Base-by-base conservation (phyloP, 2,113 vertebrate species). In the Dermatemys mawii region DNA sequence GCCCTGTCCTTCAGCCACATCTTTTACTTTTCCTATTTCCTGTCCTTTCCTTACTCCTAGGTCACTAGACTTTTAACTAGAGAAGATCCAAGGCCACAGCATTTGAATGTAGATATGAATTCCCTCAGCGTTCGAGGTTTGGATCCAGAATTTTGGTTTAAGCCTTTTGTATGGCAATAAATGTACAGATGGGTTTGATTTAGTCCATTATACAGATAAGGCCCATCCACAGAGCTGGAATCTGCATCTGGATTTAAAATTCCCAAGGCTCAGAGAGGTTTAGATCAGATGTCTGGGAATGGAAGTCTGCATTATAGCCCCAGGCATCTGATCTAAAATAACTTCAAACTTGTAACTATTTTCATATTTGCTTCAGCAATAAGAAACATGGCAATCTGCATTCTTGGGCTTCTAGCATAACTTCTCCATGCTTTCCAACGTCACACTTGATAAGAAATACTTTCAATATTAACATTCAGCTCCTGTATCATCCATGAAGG, bases 401-500 rank as follows among this genome's bases (percentile, higher is more conserved):
- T 97, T 97, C 97, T 96, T 97, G 95, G 96, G 90, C 96, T 90
- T 63, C 96, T 82, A 81, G 89, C 81, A 87, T 88, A 97, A 95
- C 89, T 97, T 95, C 87, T 92, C 94, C 3, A 2, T 94, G 95
- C 94, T 91, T 95, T 94, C 60, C 96, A 80, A 96, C 88, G 94
- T 94, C 96, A 92, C 94, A 95, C 88, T 87, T 94, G 94, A 96
- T 97, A 91, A 93, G 97, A 96, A 97, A 97, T 97, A 94, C 86
- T 91, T 97, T 93, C 88, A 78, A 94, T 96, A 97, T 97, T 98
- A 97, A 95, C 97, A 97, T 97, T 89, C 95, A 95, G 95, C 96
- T 97, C 92, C 13, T 87, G 81, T 89, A 90, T 95, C 90, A 21
- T 92, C 93, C 93, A 73, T 94, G 96, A 98, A 98, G 96, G 96